Evolutionary conservation across 2,113 vertebrate genomes (phyloP).

Genomic region (Calidris pugnax): DNA sequence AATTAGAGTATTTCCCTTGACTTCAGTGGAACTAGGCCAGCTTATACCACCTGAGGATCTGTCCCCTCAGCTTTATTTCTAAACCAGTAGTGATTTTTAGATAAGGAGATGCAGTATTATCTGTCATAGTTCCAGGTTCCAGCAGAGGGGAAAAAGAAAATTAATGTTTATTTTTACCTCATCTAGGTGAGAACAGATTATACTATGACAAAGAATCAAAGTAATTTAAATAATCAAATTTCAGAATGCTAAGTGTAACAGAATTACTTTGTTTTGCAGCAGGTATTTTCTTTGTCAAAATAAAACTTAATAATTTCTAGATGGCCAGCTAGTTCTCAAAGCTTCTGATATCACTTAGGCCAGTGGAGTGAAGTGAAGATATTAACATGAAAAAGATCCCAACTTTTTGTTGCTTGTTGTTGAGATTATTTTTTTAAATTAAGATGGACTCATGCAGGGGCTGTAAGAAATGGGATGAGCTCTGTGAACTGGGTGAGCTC

Average conservation of each 20-base stretch:
- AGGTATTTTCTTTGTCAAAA: background rate
- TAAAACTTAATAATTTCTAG: background rate
- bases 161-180: background rate
- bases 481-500: background rate
- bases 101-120: background rate
- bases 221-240: background rate
- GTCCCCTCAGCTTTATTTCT: background rate
- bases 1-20: conserved; percentile 26
- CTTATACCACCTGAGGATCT: background rate
- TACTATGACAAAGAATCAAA: background rate
- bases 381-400: background rate
- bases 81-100: background rate
- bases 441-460: background rate
- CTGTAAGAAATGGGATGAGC: background rate
- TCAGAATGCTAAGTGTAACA: background rate
- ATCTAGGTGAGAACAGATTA: background rate
- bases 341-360: background rate
- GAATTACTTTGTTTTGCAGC: background rate
- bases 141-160: background rate
- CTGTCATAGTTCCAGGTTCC: background rate
- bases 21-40: conserved; percentile 16
- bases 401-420: background rate
- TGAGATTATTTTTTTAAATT: background rate
- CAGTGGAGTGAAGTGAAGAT: background rate
- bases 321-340: background rate